Base-by-base conservation (phyloP, 2,888 invertebrate genomes). In the Apamea sordens region DNA sequence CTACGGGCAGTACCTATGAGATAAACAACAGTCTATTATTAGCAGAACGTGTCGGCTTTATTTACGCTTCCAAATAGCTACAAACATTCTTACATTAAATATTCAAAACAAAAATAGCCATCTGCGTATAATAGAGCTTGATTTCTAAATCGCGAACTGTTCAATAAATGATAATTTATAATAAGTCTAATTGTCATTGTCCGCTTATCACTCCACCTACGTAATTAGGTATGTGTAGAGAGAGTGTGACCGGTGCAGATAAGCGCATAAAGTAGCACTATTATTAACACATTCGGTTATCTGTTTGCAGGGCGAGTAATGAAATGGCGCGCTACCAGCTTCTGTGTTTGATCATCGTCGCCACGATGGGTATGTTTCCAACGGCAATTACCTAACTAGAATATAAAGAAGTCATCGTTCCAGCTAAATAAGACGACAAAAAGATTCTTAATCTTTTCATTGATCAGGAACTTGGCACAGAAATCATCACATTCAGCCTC, bases 301-400 rank as follows among this genome's bases (percentile, higher is more conserved):
- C 89, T 92, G 90, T 88, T 94, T 89, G 85, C 94, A 95, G 93
- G 88, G 85, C 74, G 67, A 88, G 89, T 89, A 86, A 91, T 92
- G 91, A 92, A 89, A 96, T 96, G 96, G 94, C 94, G 92, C 92
- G 91, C 90, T 92, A 93, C 93, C 92, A 93, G 90, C 89, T 93
- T 80, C 87, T 93, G 82, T 94, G 90, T 91, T 88, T 95, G 88
- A 84, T 95, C 91, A 82, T 94, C 88, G 73, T 82, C 70, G 90
- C 93, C 75, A 89, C 91, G 70, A 91, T 94, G 84, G 95, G 96
- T 96, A 93, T 93, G 95, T 85, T 83, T 76, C 79, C 77, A 76
- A 79, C 72, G 47, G 11, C 53, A 41, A 65, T 73, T 59, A 53
- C 44, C 4, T 44, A 82, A 67, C 21, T 74, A 80, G 41, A 80